Percentiles rank a stretch among this genome's conserved stretches.
phyloP scores from a whole-genome alignment of 2,797 vertebrate genomes.

The Acanthurus lineatus region DNA sequence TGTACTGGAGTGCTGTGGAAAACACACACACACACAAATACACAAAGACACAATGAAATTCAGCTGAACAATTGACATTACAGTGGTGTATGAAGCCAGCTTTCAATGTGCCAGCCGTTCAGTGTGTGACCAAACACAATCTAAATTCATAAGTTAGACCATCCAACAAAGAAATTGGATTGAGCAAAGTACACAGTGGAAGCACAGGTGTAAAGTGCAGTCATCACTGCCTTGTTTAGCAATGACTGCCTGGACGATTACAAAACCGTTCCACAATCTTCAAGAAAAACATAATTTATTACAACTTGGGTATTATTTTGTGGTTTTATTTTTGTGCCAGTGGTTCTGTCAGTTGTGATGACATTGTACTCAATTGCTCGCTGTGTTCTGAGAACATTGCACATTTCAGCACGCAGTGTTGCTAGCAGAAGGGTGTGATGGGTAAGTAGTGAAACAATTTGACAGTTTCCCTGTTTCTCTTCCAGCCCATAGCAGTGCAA shows the following conservation, averaged over 20 bases:
- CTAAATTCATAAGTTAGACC: constrained; percentile 12
- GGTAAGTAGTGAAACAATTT: too few species aligned
- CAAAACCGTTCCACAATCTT: too few species aligned
- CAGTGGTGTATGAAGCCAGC: background rate
- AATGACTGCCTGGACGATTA: background rate
- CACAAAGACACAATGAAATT: background rate
- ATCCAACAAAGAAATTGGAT: constrained; percentile 1
- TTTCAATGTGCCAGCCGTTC: constrained; percentile 5
- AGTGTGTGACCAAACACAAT: constrained; percentile 11
- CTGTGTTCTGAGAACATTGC: background rate
- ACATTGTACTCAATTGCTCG: background rate
- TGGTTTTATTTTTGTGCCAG: background rate
- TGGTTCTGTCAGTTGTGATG: background rate
- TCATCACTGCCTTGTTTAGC: background rate
- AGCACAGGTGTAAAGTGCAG: background rate
- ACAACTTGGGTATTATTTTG: too few species aligned
- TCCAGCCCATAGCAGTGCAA: too few species aligned
- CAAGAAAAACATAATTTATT: too few species aligned
- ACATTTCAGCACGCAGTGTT: background rate
- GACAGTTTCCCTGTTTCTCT: too few species aligned
- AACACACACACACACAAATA: constrained; percentile 9
- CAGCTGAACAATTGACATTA: constrained; percentile 3
- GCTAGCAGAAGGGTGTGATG: background rate
- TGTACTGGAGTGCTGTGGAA: constrained; percentile 15
- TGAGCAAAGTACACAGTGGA: background rate